Conservation (phyloP, 2,888 invertebrate genomes). For the Drosophila siamana region DNA sequence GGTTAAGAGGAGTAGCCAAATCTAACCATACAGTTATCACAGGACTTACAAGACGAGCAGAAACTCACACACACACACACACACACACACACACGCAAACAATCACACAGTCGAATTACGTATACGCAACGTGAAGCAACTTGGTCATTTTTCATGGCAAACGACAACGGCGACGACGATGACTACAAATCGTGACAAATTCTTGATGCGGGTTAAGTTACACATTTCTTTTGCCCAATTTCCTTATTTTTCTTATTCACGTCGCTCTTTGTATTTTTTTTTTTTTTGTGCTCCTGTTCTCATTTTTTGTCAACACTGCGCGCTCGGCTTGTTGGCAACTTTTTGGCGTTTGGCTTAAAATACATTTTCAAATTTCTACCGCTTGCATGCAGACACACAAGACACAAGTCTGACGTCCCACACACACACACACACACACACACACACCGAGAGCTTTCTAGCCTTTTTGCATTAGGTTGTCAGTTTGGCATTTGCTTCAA, state of each 20-base stretch:
- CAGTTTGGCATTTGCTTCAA: constrained; percentile 56
- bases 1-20: constrained; percentile 35
- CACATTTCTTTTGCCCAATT: constrained; percentile 61
- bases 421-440: background rate
- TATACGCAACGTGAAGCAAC: constrained; percentile 65
- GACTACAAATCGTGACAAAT: constrained; percentile 81
- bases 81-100: constrained; percentile 33
- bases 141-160: constrained; percentile 77
- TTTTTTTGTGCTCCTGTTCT: background rate
- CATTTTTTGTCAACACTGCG: background rate
- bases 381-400: constrained; percentile 38
- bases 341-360: constrained; percentile 63
- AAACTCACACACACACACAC: constrained; percentile 22
- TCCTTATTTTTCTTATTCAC: constrained; percentile 22
- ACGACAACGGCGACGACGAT: constrained; percentile 48
- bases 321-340: constrained; percentile 46
- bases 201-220: constrained; percentile 79
- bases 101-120: constrained; percentile 59
- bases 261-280: too few relatives aligned
- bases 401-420: constrained; percentile 33
- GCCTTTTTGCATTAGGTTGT: constrained; percentile 50
- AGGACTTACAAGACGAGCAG: constrained; percentile 43
- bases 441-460: constrained; percentile 12
- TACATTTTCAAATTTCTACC: constrained; percentile 58
- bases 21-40: constrained; percentile 72